Evolutionary conservation across 2,797 vertebrate species (phyloP), one percentile per base, ranked within the genome.

Genomic region (Sitta carolinensis): DNA sequence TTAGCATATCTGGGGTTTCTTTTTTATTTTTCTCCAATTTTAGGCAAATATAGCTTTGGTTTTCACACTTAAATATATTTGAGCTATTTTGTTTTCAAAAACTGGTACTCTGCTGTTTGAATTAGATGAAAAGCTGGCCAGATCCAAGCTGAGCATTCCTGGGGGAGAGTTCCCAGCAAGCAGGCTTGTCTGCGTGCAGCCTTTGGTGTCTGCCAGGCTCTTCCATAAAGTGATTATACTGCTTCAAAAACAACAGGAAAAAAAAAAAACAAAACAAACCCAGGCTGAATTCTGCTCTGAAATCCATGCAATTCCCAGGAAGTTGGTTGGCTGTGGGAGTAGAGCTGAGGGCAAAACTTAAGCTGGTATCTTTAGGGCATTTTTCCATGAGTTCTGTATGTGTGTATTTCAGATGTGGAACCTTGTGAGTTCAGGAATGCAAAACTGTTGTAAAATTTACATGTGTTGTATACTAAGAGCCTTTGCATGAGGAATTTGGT

Each of bases 91-190:
- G 48, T 87, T 95, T 90, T 90, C 74, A 79, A 74, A 55, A 92
- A 73, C 12, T 64, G 64, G 27, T 47, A 26, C 84, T 90, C 77
- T 84, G 74, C 85, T 93, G 19, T 87, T 85, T 77, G 81, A 93
- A 83, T 93, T 93, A 63, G 73, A 82, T 58, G 90, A 94, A 76
- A 94, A 82, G 50, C 85, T 92, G 74, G 57, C 78, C 55, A 77
- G 68, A 93, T 78, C 86, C 64, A 80, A 90, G 90, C 47, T 61
- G 85, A 94, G 61, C 57, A 84, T 93, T 96, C 94, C 90, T 94
- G 74, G 54, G 90, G 88, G 75, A 93, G 74, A 89, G 72, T 96
- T 96, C 95, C 93, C 93, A 94, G 95, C 91, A 94, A 90, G 74
- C 64, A 52, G 36, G 66, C 80, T 73, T 90, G 88, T 92, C 75